Base-by-base conservation (phyloP, 1,140 invertebrate genomes). In the Drosophila lowei region DNA sequence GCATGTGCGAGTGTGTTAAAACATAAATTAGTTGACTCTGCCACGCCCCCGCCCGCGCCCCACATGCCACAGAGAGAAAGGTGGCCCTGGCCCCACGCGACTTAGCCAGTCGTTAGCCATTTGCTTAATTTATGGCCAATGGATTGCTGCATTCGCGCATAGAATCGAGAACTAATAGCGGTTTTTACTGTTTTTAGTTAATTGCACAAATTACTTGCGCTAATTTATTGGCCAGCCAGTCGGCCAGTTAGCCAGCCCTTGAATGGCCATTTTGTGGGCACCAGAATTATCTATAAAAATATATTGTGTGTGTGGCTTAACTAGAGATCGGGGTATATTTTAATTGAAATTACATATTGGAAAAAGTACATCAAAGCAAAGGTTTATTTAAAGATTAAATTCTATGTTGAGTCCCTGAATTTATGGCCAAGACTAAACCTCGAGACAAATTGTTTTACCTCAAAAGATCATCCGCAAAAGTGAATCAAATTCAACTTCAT, bases 1-100 rank as follows among this genome's bases (percentile, higher is more conserved):
- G 74, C 81, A 85, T 80, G 77, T 85, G 80, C 64, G 72, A 85
- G 66, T 79, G 59, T 76, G 80, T 65, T 66, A 65, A 77, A 84
- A 66, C 81, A 85, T 85, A 85, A 85, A 85, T 85, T 77, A 72
- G 61, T 68, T 59, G 62, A 60, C 56, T 43, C 43, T 52, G 49
- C 34, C 28, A 68, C 65, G 44, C 65, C 50, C 65, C 30, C 21
- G 4, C 21, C 21, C 23, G 0, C 4, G 23, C 23, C 65, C 23
- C 65, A 3, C 50, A 42, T 38, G 55, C 9, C 0, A 42, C 23
- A 57, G 55, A 47, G 25, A 43, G 58, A 57, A n/a, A n/a, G n/a
- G n/a, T n/a, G n/a, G n/a, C n/a, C n/a, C n/a, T 46, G 41, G 42
- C 30, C 42, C 41, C 42, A 34, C 18, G 41, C 43, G 15, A 53